These are phyloP conservation scores for Phrynocephalus vlangalii DNA, from an alignment of 2,797 vertebrate species.

Conservation along the genomic window DNA sequence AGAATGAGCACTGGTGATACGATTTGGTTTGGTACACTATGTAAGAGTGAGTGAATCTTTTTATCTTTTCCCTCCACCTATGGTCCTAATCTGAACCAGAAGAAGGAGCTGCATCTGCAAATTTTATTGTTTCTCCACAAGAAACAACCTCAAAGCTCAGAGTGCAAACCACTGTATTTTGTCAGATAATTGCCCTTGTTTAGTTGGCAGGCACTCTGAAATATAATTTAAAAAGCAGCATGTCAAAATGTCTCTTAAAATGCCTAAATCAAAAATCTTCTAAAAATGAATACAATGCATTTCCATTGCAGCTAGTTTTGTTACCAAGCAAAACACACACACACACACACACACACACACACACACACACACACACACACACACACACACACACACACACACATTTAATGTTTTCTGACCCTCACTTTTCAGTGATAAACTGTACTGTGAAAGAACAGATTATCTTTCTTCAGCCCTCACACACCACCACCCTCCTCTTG, in stretches of 20 bases:
- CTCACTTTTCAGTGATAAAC: not conserved
- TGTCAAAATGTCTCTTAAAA: not conserved
- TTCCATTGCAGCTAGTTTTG: not conserved
- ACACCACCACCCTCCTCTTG: not conserved
- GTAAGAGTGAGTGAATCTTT: too few relatives aligned
- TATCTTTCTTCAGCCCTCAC: not conserved
- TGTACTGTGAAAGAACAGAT: not conserved
- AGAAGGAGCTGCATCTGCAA: not conserved
- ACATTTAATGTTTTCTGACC: not conserved
- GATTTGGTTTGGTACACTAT: too few relatives aligned
- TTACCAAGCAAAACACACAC: not conserved
- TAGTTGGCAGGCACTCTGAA: not conserved
- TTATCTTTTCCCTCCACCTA: too few relatives aligned
- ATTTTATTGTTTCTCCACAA: not conserved
- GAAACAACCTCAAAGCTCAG: not conserved
- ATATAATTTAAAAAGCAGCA: not conserved
- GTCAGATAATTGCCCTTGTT: not conserved
- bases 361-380: too few relatives aligned
- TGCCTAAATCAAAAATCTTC: not conserved
- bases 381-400: too few relatives aligned
- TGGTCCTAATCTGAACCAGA: too few relatives aligned
- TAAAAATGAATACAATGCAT: not conserved
- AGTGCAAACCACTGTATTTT: not conserved
- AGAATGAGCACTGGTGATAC: too few relatives aligned
- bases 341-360: too few relatives aligned